Conservation (phyloP, 2,113 vertebrate species). For the Cavia aperea region DNA sequence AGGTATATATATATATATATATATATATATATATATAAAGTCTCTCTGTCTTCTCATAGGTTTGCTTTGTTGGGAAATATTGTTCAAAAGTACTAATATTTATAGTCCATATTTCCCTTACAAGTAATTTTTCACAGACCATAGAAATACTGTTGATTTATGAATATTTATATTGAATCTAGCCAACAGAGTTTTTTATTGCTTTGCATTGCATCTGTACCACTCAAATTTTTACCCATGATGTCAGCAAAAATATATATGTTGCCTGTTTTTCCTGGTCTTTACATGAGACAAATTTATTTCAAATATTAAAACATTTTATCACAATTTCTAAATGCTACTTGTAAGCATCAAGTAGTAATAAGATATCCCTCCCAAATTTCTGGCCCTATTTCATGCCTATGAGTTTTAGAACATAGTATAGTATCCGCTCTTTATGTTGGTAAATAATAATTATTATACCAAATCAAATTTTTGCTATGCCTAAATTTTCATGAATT, state of each 20-base stretch:
- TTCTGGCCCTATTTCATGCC: neutral
- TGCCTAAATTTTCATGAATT: neutral
- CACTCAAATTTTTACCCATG: neutral
- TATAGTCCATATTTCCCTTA: neutral
- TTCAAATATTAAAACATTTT: neutral
- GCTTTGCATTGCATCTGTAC: neutral
- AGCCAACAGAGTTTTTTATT: neutral
- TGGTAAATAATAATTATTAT: neutral
- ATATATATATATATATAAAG: neutral
- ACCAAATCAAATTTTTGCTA: neutral
- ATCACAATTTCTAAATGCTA: neutral
- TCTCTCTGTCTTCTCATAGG: neutral
- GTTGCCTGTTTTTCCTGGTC: neutral
- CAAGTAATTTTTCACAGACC: neutral
- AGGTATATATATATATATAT: neutral
- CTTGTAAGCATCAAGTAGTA: neutral
- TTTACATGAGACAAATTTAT: neutral
- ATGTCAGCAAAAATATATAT: neutral
- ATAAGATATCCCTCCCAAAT: neutral
- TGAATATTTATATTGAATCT: neutral
- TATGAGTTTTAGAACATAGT: neutral
- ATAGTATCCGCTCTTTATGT: neutral
- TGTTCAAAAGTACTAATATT: neutral
- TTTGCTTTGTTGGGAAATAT: neutral
- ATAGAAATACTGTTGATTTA: neutral